phyloP scores from a whole-genome alignment of 2,888 invertebrate genomes.

The Synanthedon formicaeformis region DNA sequence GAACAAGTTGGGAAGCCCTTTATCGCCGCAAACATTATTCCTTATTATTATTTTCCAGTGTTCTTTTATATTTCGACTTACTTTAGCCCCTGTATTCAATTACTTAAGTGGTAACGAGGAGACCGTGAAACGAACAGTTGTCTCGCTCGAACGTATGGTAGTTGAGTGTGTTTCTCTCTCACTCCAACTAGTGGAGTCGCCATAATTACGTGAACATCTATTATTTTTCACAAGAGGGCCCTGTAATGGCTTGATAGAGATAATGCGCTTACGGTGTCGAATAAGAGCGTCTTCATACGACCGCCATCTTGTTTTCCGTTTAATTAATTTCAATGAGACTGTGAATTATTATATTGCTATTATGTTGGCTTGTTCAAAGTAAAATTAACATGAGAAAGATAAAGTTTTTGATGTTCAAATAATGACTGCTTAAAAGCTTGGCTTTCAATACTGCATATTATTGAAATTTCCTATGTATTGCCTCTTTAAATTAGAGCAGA shows the following conservation, averaged over 20 bases:
- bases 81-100: constrained; percentile 56
- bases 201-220: constrained; percentile 65
- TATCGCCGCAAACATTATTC: constrained; percentile 37
- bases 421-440: background rate
- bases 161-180: constrained; percentile 12
- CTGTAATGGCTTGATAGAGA: constrained; percentile 53
- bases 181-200: constrained; percentile 33
- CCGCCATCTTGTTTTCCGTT: constrained; percentile 39
- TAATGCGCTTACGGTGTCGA: constrained; percentile 44
- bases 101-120: constrained; percentile 60
- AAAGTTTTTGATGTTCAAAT: background rate
- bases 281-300: constrained; percentile 28
- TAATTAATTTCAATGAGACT: constrained; percentile 52
- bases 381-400: background rate
- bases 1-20: constrained; percentile 25
- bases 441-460: no score
- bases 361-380: background rate
- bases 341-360: constrained; percentile 4
- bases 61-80: constrained; percentile 47
- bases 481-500: no score
- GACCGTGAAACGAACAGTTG: constrained; percentile 26
- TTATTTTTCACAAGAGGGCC: constrained; percentile 60
- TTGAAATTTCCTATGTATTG: no score
- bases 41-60: constrained; percentile 57
- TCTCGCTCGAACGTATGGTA: constrained; percentile 31